Conservation (phyloP, 1,140 invertebrate species). For the Ganaspis sp. region DNA sequence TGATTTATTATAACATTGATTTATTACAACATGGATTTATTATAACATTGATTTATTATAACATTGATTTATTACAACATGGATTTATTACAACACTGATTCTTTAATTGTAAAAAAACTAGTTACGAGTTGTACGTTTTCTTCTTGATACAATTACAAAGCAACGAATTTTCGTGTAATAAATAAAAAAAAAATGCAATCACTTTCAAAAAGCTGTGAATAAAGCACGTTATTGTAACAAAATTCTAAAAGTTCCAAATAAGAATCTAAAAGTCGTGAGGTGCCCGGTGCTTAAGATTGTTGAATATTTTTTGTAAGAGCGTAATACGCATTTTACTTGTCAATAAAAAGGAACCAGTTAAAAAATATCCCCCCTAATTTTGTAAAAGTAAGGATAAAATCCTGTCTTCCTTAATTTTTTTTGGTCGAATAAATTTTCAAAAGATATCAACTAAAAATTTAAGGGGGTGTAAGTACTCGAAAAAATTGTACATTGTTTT, state of each 20-base stretch:
- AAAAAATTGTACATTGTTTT: conserved; percentile 72
- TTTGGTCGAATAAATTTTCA: conserved; percentile 6
- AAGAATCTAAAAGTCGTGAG: conserved; percentile 35
- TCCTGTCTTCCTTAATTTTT: conserved; percentile 24
- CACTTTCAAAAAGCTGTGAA: neutral
- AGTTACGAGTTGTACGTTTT: no score
- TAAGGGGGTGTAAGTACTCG: conserved; percentile 39
- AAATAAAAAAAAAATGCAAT: neutral
- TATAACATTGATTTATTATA: no score
- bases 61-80: no score
- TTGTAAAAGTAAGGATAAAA: conserved; percentile 22
- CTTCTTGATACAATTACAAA: no score
- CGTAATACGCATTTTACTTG: conserved; percentile 35
- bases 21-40: no score
- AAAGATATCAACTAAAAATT: conserved; percentile 8
- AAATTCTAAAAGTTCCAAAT: conserved; percentile 21
- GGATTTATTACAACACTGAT: no score
- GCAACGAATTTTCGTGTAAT: conserved; percentile 20
- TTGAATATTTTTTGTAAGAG: conserved; percentile 68
- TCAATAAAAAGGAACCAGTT: conserved; percentile 36
- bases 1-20: no score
- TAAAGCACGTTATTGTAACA: neutral
- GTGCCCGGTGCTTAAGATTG: conserved; percentile 62
- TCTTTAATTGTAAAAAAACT: neutral
- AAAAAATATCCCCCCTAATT: neutral